Evolutionary conservation across 2,797 vertebrate genomes (phyloP).

Genomic region (Podarcis lilfordi): DNA sequence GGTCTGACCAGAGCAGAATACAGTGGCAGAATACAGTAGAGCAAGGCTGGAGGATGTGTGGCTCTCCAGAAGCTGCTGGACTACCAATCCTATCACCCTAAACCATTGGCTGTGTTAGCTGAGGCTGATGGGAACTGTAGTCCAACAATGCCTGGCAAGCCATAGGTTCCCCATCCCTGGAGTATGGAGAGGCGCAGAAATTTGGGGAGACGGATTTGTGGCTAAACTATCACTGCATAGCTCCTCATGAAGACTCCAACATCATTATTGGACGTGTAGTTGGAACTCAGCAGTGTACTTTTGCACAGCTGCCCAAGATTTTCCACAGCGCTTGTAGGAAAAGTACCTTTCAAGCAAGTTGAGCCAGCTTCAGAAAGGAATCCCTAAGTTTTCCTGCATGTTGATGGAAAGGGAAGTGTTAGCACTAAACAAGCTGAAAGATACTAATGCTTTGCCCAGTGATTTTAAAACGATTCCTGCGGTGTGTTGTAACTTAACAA

Average conservation of each 20-base stretch:
- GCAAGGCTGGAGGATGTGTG: neutral
- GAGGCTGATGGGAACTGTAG: neutral
- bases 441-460: constrained; percentile 61
- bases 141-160: neutral
- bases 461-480: constrained; percentile 66
- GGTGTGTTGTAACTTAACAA: constrained; percentile 54
- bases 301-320: constrained; percentile 16
- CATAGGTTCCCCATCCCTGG: neutral
- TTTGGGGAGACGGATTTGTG: constrained; percentile 61
- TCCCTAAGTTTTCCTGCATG: constrained; percentile 53
- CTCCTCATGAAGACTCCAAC: constrained; percentile 54
- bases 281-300: constrained; percentile 31
- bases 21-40: neutral
- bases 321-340: constrained; percentile 58
- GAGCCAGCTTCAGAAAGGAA: constrained; percentile 32
- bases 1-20: no score
- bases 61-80: neutral
- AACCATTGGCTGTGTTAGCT: neutral
- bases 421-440: constrained; percentile 61
- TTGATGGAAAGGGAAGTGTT: constrained; percentile 64
- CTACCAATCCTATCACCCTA: neutral
- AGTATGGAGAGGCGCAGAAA: constrained; percentile 55
- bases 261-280: constrained; percentile 54
- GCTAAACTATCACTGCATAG: constrained; percentile 63
- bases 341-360: constrained; percentile 53